These are phyloP conservation scores for Glossosoma conforme DNA, from an alignment of 1,140 invertebrate genomes.

Conservation along the genomic window DNA sequence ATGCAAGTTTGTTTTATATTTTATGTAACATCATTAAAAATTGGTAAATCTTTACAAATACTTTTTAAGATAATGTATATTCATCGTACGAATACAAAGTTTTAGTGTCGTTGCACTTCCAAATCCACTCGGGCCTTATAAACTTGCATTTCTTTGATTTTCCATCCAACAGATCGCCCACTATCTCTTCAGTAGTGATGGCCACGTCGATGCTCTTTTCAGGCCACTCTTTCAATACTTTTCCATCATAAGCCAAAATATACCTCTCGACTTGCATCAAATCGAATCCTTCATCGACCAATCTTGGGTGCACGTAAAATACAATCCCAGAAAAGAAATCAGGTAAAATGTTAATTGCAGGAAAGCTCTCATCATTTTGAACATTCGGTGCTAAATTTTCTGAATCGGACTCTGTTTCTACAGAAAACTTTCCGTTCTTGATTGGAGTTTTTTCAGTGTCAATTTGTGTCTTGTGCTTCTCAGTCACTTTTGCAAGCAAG, in stretches of 20 bases:
- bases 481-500: neutral
- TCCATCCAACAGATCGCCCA: slow-evolving; percentile 4
- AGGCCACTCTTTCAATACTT: slow-evolving; percentile 19
- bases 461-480: slow-evolving; percentile 5
- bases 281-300: slow-evolving; percentile 7
- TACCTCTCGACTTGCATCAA: slow-evolving; percentile 15
- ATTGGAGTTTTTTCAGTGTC: neutral
- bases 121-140: slow-evolving; percentile 24
- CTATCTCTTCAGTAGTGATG: slow-evolving; percentile 12
- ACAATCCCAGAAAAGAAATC: slow-evolving; percentile 26
- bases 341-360: slow-evolving; percentile 6
- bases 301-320: slow-evolving; percentile 23
- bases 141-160: slow-evolving; percentile 25
- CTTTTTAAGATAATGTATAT: slow-evolving; percentile 8
- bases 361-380: neutral
- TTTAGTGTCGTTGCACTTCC: slow-evolving; percentile 25
- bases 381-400: neutral
- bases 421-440: neutral
- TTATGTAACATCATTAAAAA: too few species aligned
- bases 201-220: slow-evolving; percentile 18
- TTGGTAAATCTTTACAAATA: too few species aligned
- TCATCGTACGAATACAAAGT: slow-evolving; percentile 14
- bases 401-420: slow-evolving; percentile 21
- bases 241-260: slow-evolving; percentile 20
- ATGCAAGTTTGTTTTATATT: too few species aligned